Conservation (phyloP, 2,888 invertebrate genomes). For the Pteria penguin region DNA sequence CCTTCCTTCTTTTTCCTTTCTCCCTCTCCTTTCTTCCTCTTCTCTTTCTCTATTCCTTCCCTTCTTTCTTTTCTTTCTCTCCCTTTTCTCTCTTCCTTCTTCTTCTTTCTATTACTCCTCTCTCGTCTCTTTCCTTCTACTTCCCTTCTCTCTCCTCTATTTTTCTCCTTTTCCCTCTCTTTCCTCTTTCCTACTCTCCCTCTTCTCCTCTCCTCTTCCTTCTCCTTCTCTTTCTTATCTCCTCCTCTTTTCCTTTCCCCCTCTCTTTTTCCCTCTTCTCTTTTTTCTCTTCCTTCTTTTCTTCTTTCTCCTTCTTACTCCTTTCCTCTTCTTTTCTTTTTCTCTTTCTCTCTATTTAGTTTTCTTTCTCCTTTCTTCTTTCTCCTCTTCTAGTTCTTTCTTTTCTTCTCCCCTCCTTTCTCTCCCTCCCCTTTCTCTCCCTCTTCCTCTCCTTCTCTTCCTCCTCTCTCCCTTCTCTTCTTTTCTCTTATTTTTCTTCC, state of each 20-base stretch:
- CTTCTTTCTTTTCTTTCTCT: background rate
- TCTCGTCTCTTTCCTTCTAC: background rate
- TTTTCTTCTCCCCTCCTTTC: background rate
- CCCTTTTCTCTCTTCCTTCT: background rate
- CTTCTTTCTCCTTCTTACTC: background rate
- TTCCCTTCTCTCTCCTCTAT: background rate
- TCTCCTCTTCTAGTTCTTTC: no score
- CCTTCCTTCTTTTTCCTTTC: background rate
- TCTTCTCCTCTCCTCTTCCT: background rate
- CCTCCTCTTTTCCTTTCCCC: background rate
- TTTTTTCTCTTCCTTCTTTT: background rate
- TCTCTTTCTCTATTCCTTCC: background rate
- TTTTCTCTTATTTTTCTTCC: background rate
- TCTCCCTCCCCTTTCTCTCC: background rate
- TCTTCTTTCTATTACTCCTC: background rate
- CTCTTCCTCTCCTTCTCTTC: background rate
- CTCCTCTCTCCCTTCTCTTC: background rate
- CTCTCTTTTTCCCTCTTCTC: slow-evolving; percentile 1
- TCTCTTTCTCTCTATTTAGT: background rate
- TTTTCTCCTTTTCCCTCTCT: background rate
- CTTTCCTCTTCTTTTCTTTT: background rate
- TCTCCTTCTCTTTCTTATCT: background rate
- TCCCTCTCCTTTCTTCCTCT: background rate
- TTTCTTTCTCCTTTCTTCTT: background rate
- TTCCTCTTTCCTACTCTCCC: background rate